Percentiles rank a stretch among this genome's conserved stretches.
Conservation (phyloP, 2,113 vertebrate genomes). For the Lasiurus borealis region DNA sequence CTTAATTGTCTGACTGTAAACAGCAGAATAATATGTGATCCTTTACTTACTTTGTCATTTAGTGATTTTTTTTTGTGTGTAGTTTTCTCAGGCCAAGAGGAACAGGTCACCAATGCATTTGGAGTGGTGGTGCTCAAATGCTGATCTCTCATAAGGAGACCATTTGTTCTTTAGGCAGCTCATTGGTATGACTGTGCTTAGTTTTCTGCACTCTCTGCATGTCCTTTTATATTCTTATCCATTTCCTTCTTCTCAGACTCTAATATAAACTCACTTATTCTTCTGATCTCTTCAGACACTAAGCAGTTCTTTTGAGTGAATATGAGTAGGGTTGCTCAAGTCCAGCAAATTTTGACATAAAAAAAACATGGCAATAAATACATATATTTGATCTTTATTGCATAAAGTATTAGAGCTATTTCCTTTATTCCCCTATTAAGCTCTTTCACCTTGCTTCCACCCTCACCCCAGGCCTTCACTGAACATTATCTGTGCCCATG, state of each 20-base stretch:
- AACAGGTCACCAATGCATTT: background rate
- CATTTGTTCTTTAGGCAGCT: background rate
- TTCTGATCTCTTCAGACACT: background rate
- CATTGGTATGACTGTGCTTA: background rate
- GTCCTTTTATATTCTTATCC: background rate
- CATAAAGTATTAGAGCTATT: too few relatives aligned
- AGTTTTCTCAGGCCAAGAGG: background rate
- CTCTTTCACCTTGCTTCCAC: too few relatives aligned
- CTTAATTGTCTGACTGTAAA: background rate
- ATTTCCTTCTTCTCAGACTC: background rate
- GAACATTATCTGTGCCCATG: too few relatives aligned
- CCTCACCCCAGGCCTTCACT: too few relatives aligned
- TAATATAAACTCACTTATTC: background rate
- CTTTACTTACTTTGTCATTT: background rate
- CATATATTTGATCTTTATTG: too few relatives aligned
- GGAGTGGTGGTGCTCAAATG: background rate
- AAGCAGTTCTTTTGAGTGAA: background rate
- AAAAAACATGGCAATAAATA: background rate
- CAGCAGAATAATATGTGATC: background rate
- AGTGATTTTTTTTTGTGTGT: background rate
- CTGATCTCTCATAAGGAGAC: background rate
- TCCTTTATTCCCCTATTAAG: too few relatives aligned
- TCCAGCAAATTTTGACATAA: background rate
- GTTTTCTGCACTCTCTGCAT: background rate
- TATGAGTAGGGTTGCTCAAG: background rate